Conservation (phyloP, 2,113 vertebrate species). For the Cavia aperea region DNA sequence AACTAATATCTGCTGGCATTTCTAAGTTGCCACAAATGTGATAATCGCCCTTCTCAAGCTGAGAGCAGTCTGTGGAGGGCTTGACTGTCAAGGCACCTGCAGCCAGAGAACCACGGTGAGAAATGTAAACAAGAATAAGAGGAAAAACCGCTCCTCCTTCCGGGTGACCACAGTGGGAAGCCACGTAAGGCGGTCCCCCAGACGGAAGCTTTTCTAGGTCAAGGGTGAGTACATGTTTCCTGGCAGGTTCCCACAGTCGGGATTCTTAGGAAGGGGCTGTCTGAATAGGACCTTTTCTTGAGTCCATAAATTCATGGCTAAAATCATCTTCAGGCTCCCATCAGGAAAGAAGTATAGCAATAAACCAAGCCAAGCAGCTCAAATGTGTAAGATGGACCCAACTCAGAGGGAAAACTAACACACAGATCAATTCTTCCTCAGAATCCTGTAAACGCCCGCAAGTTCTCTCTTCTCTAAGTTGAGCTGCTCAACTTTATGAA, state of each 20-base stretch:
- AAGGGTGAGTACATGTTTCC: not conserved
- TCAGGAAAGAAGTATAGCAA: constrained; percentile 32
- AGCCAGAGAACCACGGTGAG: not conserved
- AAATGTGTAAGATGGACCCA: not conserved
- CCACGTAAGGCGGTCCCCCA: fast-evolving
- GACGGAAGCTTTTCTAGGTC: not conserved
- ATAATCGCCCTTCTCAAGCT: not conserved
- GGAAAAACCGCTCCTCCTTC: not conserved
- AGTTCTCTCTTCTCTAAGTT: constrained; percentile 23
- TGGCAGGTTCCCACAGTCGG: not conserved
- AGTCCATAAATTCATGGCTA: not conserved
- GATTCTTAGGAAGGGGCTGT: not conserved
- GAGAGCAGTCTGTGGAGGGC: not conserved
- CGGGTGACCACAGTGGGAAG: not conserved
- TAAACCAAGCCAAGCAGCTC: constrained; percentile 36
- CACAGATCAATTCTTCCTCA: not conserved
- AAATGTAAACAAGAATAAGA: not conserved
- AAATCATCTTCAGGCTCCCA: not conserved
- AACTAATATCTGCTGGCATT: constrained; percentile 29
- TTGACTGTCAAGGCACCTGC: not conserved
- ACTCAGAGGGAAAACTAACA: not conserved
- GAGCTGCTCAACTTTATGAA: constrained; percentile 48
- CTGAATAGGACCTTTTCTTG: not conserved
- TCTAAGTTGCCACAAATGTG: constrained; percentile 3
- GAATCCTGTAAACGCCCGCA: not conserved